phyloP scores from a whole-genome alignment of 2,113 vertebrate species.

The Triplophysa rosa region DNA sequence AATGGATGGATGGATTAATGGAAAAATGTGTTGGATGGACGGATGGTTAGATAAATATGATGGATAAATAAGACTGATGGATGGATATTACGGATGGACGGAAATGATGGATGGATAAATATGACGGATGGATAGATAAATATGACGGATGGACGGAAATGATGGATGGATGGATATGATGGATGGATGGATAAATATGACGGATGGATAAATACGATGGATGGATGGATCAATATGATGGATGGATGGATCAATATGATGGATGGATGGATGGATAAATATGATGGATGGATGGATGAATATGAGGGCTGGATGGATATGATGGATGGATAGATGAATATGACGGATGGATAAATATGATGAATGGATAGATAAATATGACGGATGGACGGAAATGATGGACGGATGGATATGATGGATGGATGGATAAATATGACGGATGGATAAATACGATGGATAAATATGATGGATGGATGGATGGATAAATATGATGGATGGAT shows the following conservation, averaged over 20 bases:
- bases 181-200: background rate
- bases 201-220: background rate
- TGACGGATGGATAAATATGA: background rate
- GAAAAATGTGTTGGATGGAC: background rate
- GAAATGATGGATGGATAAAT: background rate
- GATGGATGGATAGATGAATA: background rate
- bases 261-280: background rate
- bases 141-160: no score
- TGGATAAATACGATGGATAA: no score
- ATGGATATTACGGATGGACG: no score
- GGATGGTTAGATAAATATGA: background rate
- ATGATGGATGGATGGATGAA: no score
- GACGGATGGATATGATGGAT: no score
- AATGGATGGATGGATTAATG: no score
- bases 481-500: background rate
- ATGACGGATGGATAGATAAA: background rate
- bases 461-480: background rate
- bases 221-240: background rate
- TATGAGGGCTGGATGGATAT: no score
- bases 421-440: background rate
- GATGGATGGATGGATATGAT: no score
- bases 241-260: no score
- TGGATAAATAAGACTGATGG: no score
- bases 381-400: no score
- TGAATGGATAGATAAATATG: background rate